Base-by-base conservation (phyloP, 2,113 vertebrate genomes). In the Ptilorrhoa leucosticta region DNA sequence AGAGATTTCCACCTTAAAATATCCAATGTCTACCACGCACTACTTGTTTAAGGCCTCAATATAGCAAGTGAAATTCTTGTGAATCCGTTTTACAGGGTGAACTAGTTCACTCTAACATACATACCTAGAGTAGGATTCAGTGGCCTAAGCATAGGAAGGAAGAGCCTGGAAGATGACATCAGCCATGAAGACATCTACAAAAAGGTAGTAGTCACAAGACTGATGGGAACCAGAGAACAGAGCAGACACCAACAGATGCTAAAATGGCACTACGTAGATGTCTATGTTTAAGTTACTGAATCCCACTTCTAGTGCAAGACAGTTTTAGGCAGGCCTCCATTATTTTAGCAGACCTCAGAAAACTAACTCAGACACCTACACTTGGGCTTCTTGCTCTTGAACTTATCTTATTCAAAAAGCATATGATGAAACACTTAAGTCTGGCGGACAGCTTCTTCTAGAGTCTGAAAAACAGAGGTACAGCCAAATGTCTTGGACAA, bases 141-240 rank as follows among this genome's bases (percentile, higher is more conserved):
- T 85, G 64, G 69, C 87, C 78, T 94, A 91, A 91, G 65, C 69
- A 89, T 13, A 95, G 70, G 90, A 68, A 68, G 53, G 57, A 69
- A 91, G 42, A 90, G 48, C 58, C 90, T 92, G 63, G 57, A 93
- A 95, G 69, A 54, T 61, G 63, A 84, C 44, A 92, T 63, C 60
- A 94, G 93, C 56, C 90, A 89, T 65, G 64, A 89, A 83, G 82
- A 92, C 70, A 81, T 83, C 87, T 93, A 93, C 78, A 85, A 71
- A 87, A 91, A 96, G 39, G 78, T 53, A 95, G 78, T 3, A 83
- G 85, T 92, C 90, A 91, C 82, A 94, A 85, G 88, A 93, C 70
- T 90, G 82, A 96, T 87, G 48, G 51, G 61, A 91, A 96, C 40
- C 33, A 2, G 53, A 92, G 66, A 39, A 93, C 85, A 93, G 70